phyloP scores from a whole-genome alignment of 2,888 invertebrate species.

The Pocota personata region DNA sequence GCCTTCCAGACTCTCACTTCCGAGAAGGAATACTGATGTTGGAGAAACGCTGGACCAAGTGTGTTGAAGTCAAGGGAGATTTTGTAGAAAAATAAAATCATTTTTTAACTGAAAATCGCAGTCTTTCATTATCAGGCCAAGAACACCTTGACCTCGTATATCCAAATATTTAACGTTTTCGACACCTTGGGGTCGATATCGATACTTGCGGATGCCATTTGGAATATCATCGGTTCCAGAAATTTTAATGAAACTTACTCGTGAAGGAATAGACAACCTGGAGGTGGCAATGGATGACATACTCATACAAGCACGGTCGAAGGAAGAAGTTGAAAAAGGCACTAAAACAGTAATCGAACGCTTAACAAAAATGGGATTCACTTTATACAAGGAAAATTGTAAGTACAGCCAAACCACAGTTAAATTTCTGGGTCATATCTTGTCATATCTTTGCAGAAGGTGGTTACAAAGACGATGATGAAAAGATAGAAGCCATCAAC shows the following conservation, averaged over 20 bases:
- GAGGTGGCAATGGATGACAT: too few species aligned
- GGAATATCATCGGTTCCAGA: constrained; percentile 53
- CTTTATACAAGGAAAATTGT: constrained; percentile 23
- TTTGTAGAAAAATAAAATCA: too few species aligned
- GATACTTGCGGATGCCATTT: constrained; percentile 52
- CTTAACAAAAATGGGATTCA: background rate
- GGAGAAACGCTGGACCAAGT: too few species aligned
- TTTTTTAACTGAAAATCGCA: too few species aligned
- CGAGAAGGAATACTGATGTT: too few species aligned
- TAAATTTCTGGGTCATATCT: constrained; percentile 27
- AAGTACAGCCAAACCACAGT: background rate
- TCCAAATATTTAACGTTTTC: constrained; percentile 43
- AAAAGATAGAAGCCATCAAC: constrained; percentile 53
- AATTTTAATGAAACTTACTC: constrained; percentile 47
- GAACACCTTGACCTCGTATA: too few species aligned
- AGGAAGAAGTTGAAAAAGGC: background rate
- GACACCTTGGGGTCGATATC: constrained; percentile 69
- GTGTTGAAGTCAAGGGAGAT: too few species aligned
- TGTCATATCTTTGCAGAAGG: constrained; percentile 19
- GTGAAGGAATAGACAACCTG: constrained; percentile 62
- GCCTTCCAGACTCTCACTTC: too few species aligned
- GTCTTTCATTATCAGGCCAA: too few species aligned
- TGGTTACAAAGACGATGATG: constrained; percentile 54
- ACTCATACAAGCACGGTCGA: constrained; percentile 66
- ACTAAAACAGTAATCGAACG: constrained; percentile 1